phyloP scores from a whole-genome alignment of 2,797 vertebrate species.

The Hapalemur alaotrensis region DNA sequence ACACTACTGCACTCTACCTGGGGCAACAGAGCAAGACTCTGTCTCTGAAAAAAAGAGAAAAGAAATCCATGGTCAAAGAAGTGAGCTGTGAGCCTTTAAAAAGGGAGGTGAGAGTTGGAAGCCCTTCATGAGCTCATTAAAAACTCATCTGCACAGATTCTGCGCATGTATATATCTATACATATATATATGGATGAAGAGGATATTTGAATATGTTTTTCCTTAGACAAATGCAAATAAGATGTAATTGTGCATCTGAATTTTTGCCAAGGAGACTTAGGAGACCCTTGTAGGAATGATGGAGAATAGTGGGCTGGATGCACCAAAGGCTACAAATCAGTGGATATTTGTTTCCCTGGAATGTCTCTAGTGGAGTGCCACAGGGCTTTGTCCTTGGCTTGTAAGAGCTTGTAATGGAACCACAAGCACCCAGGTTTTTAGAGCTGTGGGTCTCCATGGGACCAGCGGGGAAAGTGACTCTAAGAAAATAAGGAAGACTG shows the following conservation, averaged over 20 bases:
- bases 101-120: background rate
- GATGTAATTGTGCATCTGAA: background rate
- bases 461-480: background rate
- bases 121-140: background rate
- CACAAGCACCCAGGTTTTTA: background rate
- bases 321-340: background rate
- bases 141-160: background rate
- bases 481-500: background rate
- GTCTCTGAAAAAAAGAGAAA: background rate
- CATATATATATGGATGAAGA: background rate
- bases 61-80: background rate
- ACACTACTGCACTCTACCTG: background rate
- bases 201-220: background rate
- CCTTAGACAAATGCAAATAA: conserved; percentile 24
- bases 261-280: background rate
- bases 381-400: background rate
- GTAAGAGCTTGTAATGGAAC: background rate
- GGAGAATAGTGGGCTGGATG: background rate
- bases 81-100: background rate
- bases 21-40: background rate
- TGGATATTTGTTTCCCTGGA: background rate
- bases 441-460: background rate
- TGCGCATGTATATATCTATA: too few species aligned
- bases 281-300: background rate
- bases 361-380: background rate